Base-by-base conservation (phyloP, 2,888 invertebrate genomes). In the Mesorhabditis spiculigera region DNA sequence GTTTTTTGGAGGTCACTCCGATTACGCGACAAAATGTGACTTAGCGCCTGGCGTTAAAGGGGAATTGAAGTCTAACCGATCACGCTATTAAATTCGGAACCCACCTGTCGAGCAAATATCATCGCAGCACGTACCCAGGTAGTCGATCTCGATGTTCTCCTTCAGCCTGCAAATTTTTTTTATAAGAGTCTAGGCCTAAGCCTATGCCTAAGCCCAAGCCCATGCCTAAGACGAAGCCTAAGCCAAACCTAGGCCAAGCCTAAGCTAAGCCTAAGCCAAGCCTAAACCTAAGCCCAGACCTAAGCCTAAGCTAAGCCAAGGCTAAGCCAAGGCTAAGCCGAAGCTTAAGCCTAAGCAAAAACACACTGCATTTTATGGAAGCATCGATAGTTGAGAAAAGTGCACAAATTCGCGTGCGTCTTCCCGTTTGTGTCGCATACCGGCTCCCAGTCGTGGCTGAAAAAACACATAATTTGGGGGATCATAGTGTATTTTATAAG, bases 361-460 rank as follows among this genome's bases (percentile, higher is more conserved):
- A n/a, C 79, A 63, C 65, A 78, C 79, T 75, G 74, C 16, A 74
- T 69, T 45, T 78, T 72, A 45, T 74, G 71, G 66, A 77, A 74
- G 64, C 79, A 79, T 43, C 75, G 74, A 4, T 75, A 72, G 45
- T 79, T 79, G 41, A 75, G 64, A 45, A 79, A 79, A 5, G 77
- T 73, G 67, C 79, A 79, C 45, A 72, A 72, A 58, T 77, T 79
- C 4, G 78, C 73, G 70, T 79, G 78, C 42, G 79, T 79, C 58
- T 70, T 71, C 10, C 79, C 79, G 13, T 75, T 76, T 42, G 73
- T 76, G 13, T 79, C 79, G 64, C 79, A 79, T 8, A 79, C 77
- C 65, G 79, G 79, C 62, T 75, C 71, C 76, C 76, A 78, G 65
- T 75, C 73, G 5, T 68, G 67, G 8, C 58, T 50, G n/a, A 2